These are phyloP conservation scores for Fissipunctia ypsillon DNA, from an alignment of 2,888 invertebrate species.

Conservation along the genomic window DNA sequence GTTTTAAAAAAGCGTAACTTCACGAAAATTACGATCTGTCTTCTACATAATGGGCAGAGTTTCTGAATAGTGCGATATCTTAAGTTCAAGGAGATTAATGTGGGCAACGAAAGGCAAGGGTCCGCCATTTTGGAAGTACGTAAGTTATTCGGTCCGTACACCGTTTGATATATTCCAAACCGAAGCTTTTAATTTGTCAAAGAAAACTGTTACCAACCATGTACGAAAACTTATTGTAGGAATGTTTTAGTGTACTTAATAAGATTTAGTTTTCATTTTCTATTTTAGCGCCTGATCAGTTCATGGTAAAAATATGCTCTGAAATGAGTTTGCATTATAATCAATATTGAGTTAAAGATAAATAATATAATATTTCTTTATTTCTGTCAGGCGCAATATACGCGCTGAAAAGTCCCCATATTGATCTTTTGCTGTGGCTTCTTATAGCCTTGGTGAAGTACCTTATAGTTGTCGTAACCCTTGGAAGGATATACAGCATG, in stretches of 20 bases:
- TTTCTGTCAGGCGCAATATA: constrained; percentile 34
- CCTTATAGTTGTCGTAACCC: not conserved
- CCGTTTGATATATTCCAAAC: constrained; percentile 46
- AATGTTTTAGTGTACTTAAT: not conserved
- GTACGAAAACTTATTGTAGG: not conserved
- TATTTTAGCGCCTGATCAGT: constrained; percentile 28
- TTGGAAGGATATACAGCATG: too few species aligned
- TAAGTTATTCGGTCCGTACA: constrained; percentile 48
- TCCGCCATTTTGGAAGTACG: constrained; percentile 32
- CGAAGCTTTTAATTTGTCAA: constrained; percentile 36
- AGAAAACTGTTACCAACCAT: constrained; percentile 13
- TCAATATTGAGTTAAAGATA: not conserved
- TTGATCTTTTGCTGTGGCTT: not conserved
- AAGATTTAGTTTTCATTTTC: not conserved
- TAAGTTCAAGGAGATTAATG: constrained; percentile 40
- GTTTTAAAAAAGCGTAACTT: not conserved
- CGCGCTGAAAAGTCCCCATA: too few species aligned
- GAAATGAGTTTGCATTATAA: constrained; percentile 1
- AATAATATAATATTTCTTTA: not conserved
- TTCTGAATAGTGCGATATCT: constrained; percentile 29
- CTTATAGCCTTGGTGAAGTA: not conserved
- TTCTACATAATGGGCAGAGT: constrained; percentile 31
- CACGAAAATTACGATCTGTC: not conserved
- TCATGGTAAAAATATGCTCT: not conserved
- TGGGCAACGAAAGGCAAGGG: constrained; percentile 25